These are phyloP conservation scores for Dynastes hyllus DNA, from an alignment of 2,888 invertebrate species.

Conservation along the genomic window DNA sequence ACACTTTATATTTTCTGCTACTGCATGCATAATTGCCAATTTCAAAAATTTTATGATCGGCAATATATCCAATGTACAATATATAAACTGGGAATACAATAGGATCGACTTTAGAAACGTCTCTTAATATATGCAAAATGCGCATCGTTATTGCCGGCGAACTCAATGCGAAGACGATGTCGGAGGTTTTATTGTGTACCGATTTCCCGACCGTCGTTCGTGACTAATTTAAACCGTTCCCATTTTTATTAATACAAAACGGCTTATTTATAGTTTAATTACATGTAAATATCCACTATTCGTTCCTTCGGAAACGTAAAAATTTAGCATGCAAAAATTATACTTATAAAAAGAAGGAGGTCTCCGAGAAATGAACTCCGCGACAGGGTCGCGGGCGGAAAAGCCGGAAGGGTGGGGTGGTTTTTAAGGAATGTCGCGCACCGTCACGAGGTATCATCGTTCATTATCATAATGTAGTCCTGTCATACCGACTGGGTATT, in stretches of 20 bases:
- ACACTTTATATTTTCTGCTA: background rate
- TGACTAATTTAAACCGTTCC: conserved; percentile 37
- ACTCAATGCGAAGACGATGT: background rate
- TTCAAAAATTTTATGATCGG: background rate
- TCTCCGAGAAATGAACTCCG: conserved; percentile 28
- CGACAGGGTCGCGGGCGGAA: background rate
- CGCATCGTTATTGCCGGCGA: conserved; percentile 10
- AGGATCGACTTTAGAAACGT: conserved; percentile 12
- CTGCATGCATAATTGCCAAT: background rate
- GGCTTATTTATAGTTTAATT: conserved; percentile 51
- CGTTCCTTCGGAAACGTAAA: conserved; percentile 44
- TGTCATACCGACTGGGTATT: conserved; percentile 53
- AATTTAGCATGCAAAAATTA: conserved; percentile 51
- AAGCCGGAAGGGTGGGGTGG: conserved; percentile 1
- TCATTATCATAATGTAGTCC: conserved; percentile 62
- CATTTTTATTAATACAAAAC: conserved; percentile 46
- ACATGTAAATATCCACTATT: conserved; percentile 52
- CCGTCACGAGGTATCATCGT: conserved; percentile 62
- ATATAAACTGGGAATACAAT: background rate
- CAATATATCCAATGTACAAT: too few species aligned
- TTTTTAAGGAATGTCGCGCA: conserved; percentile 58
- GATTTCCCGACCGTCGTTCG: conserved; percentile 20
- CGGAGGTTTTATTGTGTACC: conserved; percentile 12
- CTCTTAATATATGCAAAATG: conserved; percentile 17
- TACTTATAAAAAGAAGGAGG: conserved; percentile 44